These are phyloP conservation scores for Tympanoctomys barrerae DNA, from an alignment of 2,797 vertebrate genomes.

Conservation along the genomic window DNA sequence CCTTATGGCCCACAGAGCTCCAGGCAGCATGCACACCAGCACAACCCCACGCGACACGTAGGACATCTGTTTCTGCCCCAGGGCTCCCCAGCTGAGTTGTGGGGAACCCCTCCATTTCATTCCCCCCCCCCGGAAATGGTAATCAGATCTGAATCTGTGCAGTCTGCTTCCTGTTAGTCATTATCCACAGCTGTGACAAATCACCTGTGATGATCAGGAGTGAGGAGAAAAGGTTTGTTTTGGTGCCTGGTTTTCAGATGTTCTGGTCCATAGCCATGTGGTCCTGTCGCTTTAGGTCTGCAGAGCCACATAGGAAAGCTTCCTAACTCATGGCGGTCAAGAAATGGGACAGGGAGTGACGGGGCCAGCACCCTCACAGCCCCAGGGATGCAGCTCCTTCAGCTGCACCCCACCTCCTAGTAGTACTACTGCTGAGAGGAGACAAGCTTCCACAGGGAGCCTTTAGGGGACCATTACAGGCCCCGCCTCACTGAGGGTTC, in stretches of 20 bases:
- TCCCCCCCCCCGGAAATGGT: neutral
- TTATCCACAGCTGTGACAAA: neutral
- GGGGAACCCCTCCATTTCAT: fast-evolving
- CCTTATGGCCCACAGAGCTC: neutral
- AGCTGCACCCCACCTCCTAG: too few species aligned
- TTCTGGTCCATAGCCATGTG: neutral
- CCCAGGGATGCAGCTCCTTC: neutral
- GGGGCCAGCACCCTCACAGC: neutral
- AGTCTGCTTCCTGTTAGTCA: neutral
- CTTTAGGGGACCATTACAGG: neutral
- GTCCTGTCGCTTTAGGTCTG: neutral
- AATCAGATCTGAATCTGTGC: neutral
- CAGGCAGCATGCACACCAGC: neutral
- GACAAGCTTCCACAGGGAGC: neutral
- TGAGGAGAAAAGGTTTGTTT: neutral
- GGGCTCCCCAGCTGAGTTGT: neutral
- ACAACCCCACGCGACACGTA: neutral
- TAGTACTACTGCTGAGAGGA: neutral
- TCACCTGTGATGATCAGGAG: neutral
- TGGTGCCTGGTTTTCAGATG: neutral
- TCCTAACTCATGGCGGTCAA: too few species aligned
- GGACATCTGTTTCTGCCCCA: too few species aligned
- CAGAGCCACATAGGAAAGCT: neutral
- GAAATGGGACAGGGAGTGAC: neutral
- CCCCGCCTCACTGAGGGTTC: too few species aligned